Conservation (phyloP, 2,797 vertebrate species). For the Leptatherina wallacei region DNA sequence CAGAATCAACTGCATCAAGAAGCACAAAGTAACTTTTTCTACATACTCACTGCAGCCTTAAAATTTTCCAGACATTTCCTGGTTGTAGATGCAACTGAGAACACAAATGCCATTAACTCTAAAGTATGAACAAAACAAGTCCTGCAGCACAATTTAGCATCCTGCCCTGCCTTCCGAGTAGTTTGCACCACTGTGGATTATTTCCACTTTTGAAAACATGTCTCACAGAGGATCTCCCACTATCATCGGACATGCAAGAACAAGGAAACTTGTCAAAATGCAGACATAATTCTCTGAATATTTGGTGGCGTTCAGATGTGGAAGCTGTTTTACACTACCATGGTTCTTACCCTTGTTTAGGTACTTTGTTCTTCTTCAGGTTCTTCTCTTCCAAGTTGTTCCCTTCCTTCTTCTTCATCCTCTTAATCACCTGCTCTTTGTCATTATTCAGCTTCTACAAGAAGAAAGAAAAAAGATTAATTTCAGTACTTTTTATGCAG, state of each 20-base stretch:
- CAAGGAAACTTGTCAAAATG: background rate
- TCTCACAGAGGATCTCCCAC: no score
- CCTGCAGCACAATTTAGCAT: no score
- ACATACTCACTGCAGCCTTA: no score
- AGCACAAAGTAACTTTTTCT: no score
- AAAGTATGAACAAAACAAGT: no score
- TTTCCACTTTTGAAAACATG: no score
- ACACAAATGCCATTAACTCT: no score
- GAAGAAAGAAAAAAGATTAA: conserved; percentile 13
- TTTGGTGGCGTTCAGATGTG: background rate
- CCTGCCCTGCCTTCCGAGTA: no score
- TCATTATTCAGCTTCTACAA: conserved; percentile 83
- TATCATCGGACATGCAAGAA: background rate
- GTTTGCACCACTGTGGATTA: no score
- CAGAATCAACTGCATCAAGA: no score
- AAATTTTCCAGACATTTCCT: no score
- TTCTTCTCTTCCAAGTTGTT: conserved; percentile 86
- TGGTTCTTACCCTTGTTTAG: conserved; percentile 86
- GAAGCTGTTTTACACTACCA: background rate
- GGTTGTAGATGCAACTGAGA: no score
- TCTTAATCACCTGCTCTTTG: conserved; percentile 88
- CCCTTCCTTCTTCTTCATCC: conserved; percentile 91
- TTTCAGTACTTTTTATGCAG: background rate
- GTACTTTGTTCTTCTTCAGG: conserved; percentile 88
- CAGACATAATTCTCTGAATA: background rate